phyloP scores from a whole-genome alignment of 53 echinoderm and acorn worm genomes.

The Astropecten irregularis region DNA sequence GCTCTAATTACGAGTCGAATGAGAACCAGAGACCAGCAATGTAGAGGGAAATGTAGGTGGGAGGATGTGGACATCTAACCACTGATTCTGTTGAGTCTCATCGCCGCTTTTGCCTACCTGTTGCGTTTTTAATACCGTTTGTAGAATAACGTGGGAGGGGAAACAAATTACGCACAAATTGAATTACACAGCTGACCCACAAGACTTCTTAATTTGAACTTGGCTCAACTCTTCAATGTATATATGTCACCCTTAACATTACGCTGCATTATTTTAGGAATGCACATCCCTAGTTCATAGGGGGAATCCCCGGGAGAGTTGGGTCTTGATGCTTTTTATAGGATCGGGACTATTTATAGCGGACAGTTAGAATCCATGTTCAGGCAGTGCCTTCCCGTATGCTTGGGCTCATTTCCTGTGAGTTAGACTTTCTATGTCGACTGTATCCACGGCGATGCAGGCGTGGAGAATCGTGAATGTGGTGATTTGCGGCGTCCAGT shows the following conservation, averaged over 20 bases:
- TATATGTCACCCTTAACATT: neutral
- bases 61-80: no score
- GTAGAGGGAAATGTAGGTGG: no score
- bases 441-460: no score
- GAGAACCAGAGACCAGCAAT: neutral
- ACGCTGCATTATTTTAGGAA: neutral
- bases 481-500: no score
- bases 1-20: neutral
- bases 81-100: no score
- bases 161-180: no score
- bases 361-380: neutral
- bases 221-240: neutral
- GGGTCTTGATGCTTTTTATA: neutral
- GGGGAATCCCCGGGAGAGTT: slow-evolving; percentile 8
- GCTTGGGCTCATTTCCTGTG: slow-evolving; percentile 13
- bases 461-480: no score
- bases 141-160: no score
- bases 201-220: neutral
- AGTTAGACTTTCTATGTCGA: neutral
- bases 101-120: no score
- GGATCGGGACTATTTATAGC: slow-evolving; percentile 10
- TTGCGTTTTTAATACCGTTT: no score
- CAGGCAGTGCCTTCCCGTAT: slow-evolving; percentile 1
- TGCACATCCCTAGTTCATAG: neutral
- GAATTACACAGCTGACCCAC: neutral